Evolutionary conservation across 1,140 invertebrate species (phyloP).

Genomic region (Nasonia giraulti): DNA sequence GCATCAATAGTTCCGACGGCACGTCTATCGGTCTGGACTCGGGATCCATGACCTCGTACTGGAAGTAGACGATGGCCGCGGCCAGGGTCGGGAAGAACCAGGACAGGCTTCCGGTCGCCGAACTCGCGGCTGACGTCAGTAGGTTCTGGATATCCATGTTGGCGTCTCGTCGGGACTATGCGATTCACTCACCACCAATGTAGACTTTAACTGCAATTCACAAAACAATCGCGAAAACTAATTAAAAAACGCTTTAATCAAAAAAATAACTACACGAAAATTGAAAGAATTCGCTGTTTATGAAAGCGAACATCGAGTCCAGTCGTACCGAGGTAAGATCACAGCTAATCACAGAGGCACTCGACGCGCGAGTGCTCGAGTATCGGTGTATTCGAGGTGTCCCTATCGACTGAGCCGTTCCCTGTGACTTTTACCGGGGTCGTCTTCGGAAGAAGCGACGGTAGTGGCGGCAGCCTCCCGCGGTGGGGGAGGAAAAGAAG

Average conservation of each 20-base stretch:
- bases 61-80: constrained; percentile 87
- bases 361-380: background rate
- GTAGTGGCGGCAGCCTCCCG: background rate
- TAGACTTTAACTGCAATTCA: constrained; percentile 17
- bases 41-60: constrained; percentile 85
- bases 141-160: constrained; percentile 67
- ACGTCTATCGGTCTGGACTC: constrained; percentile 83
- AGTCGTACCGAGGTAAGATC: background rate
- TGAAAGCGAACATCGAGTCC: background rate
- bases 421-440: constrained; percentile 29
- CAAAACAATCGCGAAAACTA: background rate
- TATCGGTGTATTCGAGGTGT: constrained; percentile 12
- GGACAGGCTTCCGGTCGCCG: constrained; percentile 76
- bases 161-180: background rate
- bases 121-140: constrained; percentile 66
- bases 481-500: constrained; percentile 29
- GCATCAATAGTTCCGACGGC: constrained; percentile 78
- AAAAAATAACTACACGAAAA: background rate
- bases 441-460: constrained; percentile 19
- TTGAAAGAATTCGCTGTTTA: background rate
- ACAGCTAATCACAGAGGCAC: background rate
- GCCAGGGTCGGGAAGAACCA: constrained; percentile 88
- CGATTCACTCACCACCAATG: background rate
- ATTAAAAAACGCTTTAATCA: background rate
- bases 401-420: constrained; percentile 37